Evolutionary conservation across 2,113 vertebrate genomes (phyloP).

Genomic region (Planiliza haematocheilus): DNA sequence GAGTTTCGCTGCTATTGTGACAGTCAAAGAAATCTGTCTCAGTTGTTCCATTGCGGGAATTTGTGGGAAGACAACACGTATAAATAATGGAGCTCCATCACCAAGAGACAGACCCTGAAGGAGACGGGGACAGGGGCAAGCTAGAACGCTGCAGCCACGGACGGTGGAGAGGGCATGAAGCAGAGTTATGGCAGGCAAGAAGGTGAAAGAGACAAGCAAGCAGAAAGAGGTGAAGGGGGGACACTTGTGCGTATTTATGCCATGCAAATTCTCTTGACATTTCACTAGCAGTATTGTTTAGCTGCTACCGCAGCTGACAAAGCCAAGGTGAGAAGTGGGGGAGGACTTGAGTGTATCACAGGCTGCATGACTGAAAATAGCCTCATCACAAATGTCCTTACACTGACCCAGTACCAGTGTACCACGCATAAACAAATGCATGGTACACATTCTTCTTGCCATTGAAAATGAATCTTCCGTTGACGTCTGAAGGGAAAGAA

Average conservation of each 20-base stretch:
- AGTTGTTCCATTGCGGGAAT: constrained; percentile 78
- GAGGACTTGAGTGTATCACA: constrained; percentile 35
- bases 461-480: constrained; percentile 41
- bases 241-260: constrained; percentile 47
- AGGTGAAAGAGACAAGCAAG: constrained; percentile 44
- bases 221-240: constrained; percentile 23
- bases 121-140: constrained; percentile 74
- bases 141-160: constrained; percentile 62
- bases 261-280: constrained; percentile 73
- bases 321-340: constrained; percentile 26
- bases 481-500: constrained; percentile 54
- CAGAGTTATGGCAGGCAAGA: constrained; percentile 18
- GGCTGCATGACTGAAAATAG: constrained; percentile 60
- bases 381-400: constrained; percentile 49
- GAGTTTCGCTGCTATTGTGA: constrained; percentile 81
- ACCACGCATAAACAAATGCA: constrained; percentile 31
- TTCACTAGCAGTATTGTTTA: constrained; percentile 58
- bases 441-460: constrained; percentile 17
- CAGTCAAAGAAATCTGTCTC: constrained; percentile 82
- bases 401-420: constrained; percentile 11
- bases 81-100: constrained; percentile 82
- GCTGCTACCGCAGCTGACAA: constrained; percentile 28
- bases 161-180: constrained; percentile 42
- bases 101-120: constrained; percentile 61
- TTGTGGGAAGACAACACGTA: constrained; percentile 81